These are phyloP conservation scores for Dexiosoma caninum DNA, from an alignment of 2,888 invertebrate genomes.

Conservation along the genomic window DNA sequence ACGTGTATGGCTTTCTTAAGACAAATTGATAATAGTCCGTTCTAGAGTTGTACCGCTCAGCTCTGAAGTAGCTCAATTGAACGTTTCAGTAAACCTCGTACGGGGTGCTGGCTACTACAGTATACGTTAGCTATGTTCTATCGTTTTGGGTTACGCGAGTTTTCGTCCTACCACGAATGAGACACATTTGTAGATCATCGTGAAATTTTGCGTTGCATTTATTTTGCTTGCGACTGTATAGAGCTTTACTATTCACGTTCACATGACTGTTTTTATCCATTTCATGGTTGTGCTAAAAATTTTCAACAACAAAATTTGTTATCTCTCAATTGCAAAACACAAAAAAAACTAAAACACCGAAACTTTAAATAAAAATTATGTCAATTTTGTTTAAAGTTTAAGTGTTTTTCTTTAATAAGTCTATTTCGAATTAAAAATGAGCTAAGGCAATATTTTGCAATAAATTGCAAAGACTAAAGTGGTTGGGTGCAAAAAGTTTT, in stretches of 20 bases:
- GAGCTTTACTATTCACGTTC: constrained; percentile 16
- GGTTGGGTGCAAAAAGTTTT: background rate
- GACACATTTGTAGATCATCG: too few species aligned
- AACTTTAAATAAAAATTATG: constrained; percentile 30
- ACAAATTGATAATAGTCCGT: too few species aligned
- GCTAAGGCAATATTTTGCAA: background rate
- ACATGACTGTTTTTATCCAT: background rate
- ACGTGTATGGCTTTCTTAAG: too few species aligned
- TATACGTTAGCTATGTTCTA: too few species aligned
- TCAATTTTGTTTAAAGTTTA: constrained; percentile 25
- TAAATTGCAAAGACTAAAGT: background rate
- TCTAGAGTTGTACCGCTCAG: too few species aligned
- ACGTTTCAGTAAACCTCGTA: too few species aligned
- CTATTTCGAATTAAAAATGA: background rate
- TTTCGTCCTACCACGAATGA: too few species aligned
- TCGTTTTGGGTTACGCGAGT: too few species aligned
- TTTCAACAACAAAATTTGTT: background rate
- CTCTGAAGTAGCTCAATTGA: too few species aligned
- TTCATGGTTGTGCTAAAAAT: background rate
- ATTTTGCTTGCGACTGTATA: too few species aligned
- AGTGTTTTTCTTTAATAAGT: constrained; percentile 30
- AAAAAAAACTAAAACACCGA: constrained; percentile 11
- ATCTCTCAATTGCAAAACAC: constrained; percentile 1
- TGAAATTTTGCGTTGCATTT: too few species aligned
- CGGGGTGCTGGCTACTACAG: too few species aligned